phyloP scores from a whole-genome alignment of 2,888 invertebrate species.

The Dendrolimus pini region DNA sequence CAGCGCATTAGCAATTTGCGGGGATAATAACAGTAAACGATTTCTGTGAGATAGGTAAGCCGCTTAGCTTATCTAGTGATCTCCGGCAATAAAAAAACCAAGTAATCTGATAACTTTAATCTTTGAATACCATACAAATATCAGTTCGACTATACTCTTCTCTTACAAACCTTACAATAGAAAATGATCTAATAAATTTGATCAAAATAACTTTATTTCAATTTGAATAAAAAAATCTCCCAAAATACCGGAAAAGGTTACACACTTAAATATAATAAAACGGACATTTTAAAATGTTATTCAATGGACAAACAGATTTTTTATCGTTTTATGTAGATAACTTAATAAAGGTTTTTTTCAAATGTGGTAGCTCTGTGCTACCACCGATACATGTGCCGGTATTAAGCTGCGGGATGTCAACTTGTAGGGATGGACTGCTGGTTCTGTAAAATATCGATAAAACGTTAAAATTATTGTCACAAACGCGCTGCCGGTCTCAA shows the following conservation, averaged over 20 bases:
- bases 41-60: too few relatives aligned
- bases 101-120: not conserved
- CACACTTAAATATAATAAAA: conserved; percentile 8
- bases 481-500: too few relatives aligned
- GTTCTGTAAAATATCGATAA: not conserved
- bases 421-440: not conserved
- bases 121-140: not conserved
- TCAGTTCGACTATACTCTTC: too few relatives aligned
- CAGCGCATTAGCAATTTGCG: too few relatives aligned
- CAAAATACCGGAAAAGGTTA: not conserved
- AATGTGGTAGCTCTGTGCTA: not conserved
- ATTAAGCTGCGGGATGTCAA: not conserved
- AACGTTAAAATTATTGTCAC: not conserved
- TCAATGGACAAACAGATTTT: not conserved
- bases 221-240: not conserved
- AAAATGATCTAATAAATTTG: not conserved
- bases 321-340: not conserved
- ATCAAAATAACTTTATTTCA: not conserved
- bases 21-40: too few relatives aligned
- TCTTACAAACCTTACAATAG: not conserved
- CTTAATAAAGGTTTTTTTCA: not conserved
- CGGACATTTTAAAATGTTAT: conserved; percentile 5
- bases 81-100: not conserved
- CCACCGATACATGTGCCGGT: not conserved
- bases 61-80: too few relatives aligned